Base-by-base conservation (phyloP, 2,888 invertebrate genomes). In the Drosophila percnosoma region DNA sequence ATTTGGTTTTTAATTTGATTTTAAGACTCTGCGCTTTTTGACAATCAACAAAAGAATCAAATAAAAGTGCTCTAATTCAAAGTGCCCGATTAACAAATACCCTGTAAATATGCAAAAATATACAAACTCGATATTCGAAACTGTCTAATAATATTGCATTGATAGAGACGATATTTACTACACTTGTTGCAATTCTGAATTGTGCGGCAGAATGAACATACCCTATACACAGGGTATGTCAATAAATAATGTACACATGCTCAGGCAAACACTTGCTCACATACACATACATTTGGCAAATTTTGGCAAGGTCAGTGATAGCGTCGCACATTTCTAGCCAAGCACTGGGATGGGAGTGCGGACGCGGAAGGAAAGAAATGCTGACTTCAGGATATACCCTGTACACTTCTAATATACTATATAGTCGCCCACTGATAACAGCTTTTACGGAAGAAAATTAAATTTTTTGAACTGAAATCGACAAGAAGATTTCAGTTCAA, bases 291-390 rank as follows among this genome's bases (percentile, higher is more conserved):
- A 27, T 15, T 24, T 58, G 33, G 73, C 58, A 77, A 68, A 42
- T 77, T 87, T 83, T 60, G 81, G 78, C 90, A 88, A 88, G 88
- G 88, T 88, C 85, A 88, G 88, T 88, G 81, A 87, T 87, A 78
- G 87, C 74, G 72, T 73, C 57, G 52, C 36, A 59, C 51, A 70
- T 65, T 59, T 54, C 6, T 36, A 24, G 18, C 34, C 34, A 24
- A 54, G 24, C 53, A 24, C 11, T 11, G 18, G 5, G 63, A 31
- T 15, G 10, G 8, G 15, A 0, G 5, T 11, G 18, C 40, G 5
- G 29, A 24, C 15, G 29, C 21, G 21, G 15, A 29, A 8, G 4
- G n/a, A 27, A 51, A 31, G n/a, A 45, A 21, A 13, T 45, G 21
- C 15, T 15, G 15, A 15, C 15, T 24, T 15, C 15, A 24, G 7